Evolutionary conservation across 2,113 vertebrate species (phyloP).

Genomic region (Heterotis niloticus): DNA sequence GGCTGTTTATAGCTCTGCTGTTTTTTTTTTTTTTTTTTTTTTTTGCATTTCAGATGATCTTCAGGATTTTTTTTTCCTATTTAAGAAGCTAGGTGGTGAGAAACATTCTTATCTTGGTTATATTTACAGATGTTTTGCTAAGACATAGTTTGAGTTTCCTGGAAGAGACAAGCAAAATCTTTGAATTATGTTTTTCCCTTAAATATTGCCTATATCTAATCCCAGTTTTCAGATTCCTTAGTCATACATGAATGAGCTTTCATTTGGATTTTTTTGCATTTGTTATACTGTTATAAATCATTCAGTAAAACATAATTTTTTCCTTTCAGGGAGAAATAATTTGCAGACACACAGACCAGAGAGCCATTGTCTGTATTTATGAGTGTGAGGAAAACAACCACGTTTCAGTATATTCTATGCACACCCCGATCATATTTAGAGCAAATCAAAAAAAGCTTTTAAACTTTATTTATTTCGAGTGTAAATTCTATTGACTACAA

Average conservation of each 20-base stretch:
- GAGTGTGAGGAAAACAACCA: too few species aligned
- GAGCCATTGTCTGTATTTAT: too few species aligned
- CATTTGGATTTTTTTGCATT: background rate
- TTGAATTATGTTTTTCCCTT: too few species aligned
- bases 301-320: background rate
- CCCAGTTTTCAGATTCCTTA: background rate
- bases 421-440: background rate
- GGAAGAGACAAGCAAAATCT: too few species aligned
- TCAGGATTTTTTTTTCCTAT: background rate
- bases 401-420: background rate
- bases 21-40: slow-evolving; percentile 17
- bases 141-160: too few species aligned
- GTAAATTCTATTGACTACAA: slow-evolving; percentile 6
- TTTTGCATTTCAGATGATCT: slow-evolving; percentile 22
- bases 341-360: background rate
- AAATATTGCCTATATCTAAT: too few species aligned
- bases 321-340: background rate
- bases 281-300: background rate
- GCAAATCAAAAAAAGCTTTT: background rate
- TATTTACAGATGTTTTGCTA: background rate
- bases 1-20: slow-evolving; percentile 53
- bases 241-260: background rate
- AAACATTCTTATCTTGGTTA: too few species aligned
- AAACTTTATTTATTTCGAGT: background rate
- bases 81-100: too few species aligned